These are phyloP conservation scores for Theropithecus gelada DNA, from an alignment of 2,113 vertebrate genomes.

Conservation along the genomic window DNA sequence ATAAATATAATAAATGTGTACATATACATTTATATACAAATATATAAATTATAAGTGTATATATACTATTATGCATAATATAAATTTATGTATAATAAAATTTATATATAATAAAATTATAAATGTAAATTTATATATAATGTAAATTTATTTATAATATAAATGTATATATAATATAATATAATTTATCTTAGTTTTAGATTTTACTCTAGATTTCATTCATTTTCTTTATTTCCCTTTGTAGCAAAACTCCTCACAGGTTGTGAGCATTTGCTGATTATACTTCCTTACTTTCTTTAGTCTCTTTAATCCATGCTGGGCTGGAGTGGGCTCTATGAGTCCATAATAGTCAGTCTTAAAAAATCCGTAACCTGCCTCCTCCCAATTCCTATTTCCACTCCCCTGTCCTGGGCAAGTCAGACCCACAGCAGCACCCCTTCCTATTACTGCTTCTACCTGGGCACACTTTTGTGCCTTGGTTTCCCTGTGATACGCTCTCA, in stretches of 20 bases:
- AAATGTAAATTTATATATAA: too few species aligned
- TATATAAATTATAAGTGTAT: too few species aligned
- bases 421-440: not conserved
- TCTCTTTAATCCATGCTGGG: not conserved
- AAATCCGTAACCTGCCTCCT: not conserved
- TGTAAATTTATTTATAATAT: too few species aligned
- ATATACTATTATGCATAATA: too few species aligned
- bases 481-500: accelerated
- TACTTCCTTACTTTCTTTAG: not conserved
- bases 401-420: not conserved
- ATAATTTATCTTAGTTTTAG: not conserved
- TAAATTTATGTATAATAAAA: too few species aligned
- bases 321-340: not conserved
- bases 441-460: not conserved
- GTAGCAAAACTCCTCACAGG: not conserved
- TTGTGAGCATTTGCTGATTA: not conserved
- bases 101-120: too few species aligned
- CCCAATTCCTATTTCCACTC: not conserved
- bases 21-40: too few species aligned
- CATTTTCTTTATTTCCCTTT: not conserved
- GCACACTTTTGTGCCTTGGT: not conserved
- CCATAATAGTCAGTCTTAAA: not conserved
- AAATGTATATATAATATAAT: too few species aligned
- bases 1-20: too few species aligned
- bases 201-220: not conserved